Base-by-base conservation (phyloP, 2,888 invertebrate genomes). In the Heliconius erato region DNA sequence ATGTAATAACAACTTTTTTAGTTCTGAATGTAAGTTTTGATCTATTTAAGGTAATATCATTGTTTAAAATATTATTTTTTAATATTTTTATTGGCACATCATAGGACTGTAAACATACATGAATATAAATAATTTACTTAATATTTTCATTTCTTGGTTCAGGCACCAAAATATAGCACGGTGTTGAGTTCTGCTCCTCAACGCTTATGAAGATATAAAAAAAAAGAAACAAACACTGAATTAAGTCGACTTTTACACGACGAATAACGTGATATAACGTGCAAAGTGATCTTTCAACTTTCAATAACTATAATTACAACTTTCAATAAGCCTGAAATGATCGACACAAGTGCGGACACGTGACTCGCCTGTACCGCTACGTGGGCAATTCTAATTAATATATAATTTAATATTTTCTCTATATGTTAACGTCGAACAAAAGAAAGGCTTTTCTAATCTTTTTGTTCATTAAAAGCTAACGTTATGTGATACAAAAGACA, bases 331-430 rank as follows among this genome's bases (percentile, higher is more conserved):
- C 11, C 9, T 63, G n/a, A n/a, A 63, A 63, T 12, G 63, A 63
- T n/a, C 63, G 63, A 63, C n/a, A n/a, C n/a, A n/a, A 63, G 63
- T 2, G n/a, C 63, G 63, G 9, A 63, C n/a, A n/a, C 63, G n/a
- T 63, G 11, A 63, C 12, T n/a, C 54, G 54, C 23, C 23, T 54
- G 19, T 54, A 54, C 54, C 23, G 54, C 54, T 54, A 54, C 54
- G 54, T 54, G 54, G 54, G 23, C n/a, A 63, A n/a, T 63, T 63
- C n/a, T n/a, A 63, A 63, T 63, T 63, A 63, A 49, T 72, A 49
- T 72, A 72, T 16, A 49, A 72, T 49, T 16, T 9, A 49, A 26
- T 26, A 26, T 72, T 72, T 49, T 72, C 44, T 19, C 7, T 72
- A 26, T 1, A 44, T 44, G 11, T 19, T 72, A 26, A 1, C 40